Base-by-base conservation (phyloP, 1,140 invertebrate genomes). In the Tyrophagus putrescentiae region DNA sequence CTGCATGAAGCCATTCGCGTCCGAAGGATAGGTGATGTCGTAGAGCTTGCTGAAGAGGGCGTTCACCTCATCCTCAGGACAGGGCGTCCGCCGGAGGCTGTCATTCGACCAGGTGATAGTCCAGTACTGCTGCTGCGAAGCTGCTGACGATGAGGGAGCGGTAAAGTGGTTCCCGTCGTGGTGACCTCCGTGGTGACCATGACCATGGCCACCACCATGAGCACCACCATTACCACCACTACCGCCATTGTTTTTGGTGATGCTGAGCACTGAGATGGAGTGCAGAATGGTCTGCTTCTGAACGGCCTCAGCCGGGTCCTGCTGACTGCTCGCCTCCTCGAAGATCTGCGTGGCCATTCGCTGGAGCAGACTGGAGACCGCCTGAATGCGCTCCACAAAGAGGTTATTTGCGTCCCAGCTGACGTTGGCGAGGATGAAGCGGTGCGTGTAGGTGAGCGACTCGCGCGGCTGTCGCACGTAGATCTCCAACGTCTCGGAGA, bases 61-160 rank as follows among this genome's bases (percentile, higher is more conserved):
- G 11, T 62, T 42, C 11, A 87, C 69, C 61, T 77, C 73, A 33
- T 81, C 77, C 23, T 23, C 54, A 2, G 68, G 68, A 54, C 68
- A 69, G 13, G 67, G 68, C 52, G 67, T 61, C 45, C 81, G 80
- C 0, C 84, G 80, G 61, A 94, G 68, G 21, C 84, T 84, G 62
- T 89, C 87, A 68, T 94, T 94, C 4, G 87, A 87, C 83, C 88
- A 94, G 0, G 82, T 78, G 64, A 70, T 68, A 57, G 60, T 63
- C 36, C 23, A 59, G 57, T 32, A 59, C 31, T 18, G n/a, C n/a
- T n/a, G n/a, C n/a, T n/a, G n/a, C n/a, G n/a, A n/a, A n/a, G n/a
- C n/a, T n/a, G n/a, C n/a, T n/a, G n/a, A n/a, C n/a, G n/a, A n/a
- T n/a, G n/a, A n/a, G n/a, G n/a, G n/a, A n/a, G n/a, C n/a, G n/a